Evolutionary conservation across 1,140 invertebrate species (phyloP).

Genomic region (Acromyrmex charruanus): DNA sequence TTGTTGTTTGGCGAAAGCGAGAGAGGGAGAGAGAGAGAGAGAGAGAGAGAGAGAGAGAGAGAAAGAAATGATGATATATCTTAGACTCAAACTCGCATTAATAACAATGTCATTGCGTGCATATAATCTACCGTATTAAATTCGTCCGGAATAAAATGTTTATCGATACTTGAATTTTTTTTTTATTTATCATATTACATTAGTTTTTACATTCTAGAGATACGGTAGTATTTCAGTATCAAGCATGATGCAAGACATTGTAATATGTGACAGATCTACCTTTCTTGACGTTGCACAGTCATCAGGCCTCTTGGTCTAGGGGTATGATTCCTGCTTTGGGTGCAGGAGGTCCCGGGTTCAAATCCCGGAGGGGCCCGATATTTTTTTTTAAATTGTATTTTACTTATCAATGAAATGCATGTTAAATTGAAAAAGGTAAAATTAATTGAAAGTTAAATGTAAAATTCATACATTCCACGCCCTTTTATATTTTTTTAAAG

Average conservation of each 20-base stretch:
- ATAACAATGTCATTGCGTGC: not conserved
- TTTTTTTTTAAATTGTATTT: slow-evolving; percentile 71
- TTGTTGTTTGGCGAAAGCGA: too few relatives aligned
- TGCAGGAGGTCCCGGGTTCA: slow-evolving; percentile 91
- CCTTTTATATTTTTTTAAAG: not conserved
- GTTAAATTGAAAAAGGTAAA: not conserved
- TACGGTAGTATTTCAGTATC: too few relatives aligned
- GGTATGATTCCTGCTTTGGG: slow-evolving; percentile 90
- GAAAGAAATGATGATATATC: not conserved
- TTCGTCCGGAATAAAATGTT: not conserved
- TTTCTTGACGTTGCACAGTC: not conserved
- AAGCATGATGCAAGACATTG: too few relatives aligned
- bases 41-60: too few relatives aligned
- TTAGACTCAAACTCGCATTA: not conserved
- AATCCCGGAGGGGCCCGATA: slow-evolving; percentile 89
- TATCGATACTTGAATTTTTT: not conserved
- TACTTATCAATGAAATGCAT: not conserved
- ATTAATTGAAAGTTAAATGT: not conserved
- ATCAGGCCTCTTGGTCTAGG: slow-evolving; percentile 89
- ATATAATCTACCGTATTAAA: not conserved
- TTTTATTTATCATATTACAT: not conserved
- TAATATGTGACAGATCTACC: not conserved
- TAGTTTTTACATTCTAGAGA: not conserved
- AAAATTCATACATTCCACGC: not conserved
- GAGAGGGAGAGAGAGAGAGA: too few relatives aligned